Percentiles rank a stretch among this genome's conserved stretches.
These are phyloP conservation scores for Gambusia yucatana DNA, from an alignment of 2,797 vertebrate species.

Conservation along the genomic window DNA sequence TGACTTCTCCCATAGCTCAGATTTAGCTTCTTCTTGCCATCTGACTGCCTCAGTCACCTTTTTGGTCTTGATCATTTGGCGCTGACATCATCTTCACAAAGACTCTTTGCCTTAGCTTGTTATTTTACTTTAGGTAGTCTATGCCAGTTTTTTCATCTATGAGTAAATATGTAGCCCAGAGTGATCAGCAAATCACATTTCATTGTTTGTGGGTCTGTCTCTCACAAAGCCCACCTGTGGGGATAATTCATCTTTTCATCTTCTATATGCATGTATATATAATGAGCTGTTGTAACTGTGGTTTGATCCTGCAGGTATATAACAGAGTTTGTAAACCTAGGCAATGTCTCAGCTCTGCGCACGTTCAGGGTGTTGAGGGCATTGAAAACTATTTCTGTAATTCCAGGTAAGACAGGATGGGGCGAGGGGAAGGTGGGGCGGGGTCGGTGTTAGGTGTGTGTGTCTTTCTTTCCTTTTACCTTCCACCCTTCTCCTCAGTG, in stretches of 20 bases:
- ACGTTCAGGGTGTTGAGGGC: constrained; percentile 99
- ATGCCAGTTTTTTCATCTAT: constrained; percentile 13
- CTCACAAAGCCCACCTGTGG: constrained; percentile 35
- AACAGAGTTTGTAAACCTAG: constrained; percentile 99
- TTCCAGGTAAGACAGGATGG: constrained; percentile 91
- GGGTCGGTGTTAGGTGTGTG: constrained; percentile 93
- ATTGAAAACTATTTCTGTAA: constrained; percentile 99
- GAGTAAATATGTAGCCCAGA: constrained; percentile 2
- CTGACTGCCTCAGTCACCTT: constrained; percentile 34
- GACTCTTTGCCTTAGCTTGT: constrained; percentile 20
- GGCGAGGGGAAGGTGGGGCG: constrained; percentile 82
- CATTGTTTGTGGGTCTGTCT: constrained; percentile 20
- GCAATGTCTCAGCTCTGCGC: constrained; percentile 99
- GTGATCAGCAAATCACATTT: constrained; percentile 11
- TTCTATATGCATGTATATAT: constrained; percentile 67
- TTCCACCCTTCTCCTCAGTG: constrained; percentile 84
- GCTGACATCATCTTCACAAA: constrained; percentile 37
- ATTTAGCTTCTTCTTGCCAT: constrained; percentile 43
- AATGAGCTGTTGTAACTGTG: constrained; percentile 92
- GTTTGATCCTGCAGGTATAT: constrained; percentile 99
- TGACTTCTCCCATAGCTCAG: constrained; percentile 35
- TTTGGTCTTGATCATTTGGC: constrained; percentile 36
- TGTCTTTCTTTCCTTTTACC: constrained; percentile 82
- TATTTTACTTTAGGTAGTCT: neutral
- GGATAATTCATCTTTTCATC: constrained; percentile 34